Base-by-base conservation (phyloP, 2,113 vertebrate species). In the Vulpes vulpes region DNA sequence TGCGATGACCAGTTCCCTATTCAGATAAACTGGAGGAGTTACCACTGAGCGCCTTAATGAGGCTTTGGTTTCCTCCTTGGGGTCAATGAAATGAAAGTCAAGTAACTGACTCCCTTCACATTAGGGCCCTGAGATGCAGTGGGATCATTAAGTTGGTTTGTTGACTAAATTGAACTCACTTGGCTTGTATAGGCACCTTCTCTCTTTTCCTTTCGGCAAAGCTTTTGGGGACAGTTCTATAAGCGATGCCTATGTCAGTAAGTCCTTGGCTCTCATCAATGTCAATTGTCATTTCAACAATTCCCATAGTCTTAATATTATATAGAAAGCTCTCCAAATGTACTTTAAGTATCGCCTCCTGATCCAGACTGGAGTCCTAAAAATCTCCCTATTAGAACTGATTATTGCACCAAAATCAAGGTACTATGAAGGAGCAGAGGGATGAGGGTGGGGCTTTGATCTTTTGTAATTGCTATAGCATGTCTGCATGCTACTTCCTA, bases 1-100 rank as follows among this genome's bases (percentile, higher is more conserved):
- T 17, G 57, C 74, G 84, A 73, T 96, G 98, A 98, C 94, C 78
- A 95, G 98, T 96, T 69, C 0, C 57, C 78, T 98, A 32, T 97
- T 98, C 95, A 89, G 95, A 97, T 97, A 98, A 97, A 86, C 83
- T 25, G 55, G 95, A 10, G 20, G 55, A 81, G 20, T 7, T 9
- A 4, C 19, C 17, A 32, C 8, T 49, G 22, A 35, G 19, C 30
- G 8, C 76, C 73, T 95, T 23, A 16, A 62, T 92, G 57, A 98
- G 60, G 60, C 94, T 91, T 0, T 7, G 10, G 16, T 92, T 90
- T 12, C 0, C 38, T 95, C 80, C 59, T 11, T 51, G 4, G 25
- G 0, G 8, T 17, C 5, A 71, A 83, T 80, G 59, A 84, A 89
- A 82, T 62, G 32, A 88, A 93, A 92, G 38, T 35, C 10, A 27